Percentiles rank a stretch among this genome's conserved stretches.
These are phyloP conservation scores for Oncorhynchus gorbuscha DNA, from an alignment of 2,113 vertebrate species.

Conservation along the genomic window DNA sequence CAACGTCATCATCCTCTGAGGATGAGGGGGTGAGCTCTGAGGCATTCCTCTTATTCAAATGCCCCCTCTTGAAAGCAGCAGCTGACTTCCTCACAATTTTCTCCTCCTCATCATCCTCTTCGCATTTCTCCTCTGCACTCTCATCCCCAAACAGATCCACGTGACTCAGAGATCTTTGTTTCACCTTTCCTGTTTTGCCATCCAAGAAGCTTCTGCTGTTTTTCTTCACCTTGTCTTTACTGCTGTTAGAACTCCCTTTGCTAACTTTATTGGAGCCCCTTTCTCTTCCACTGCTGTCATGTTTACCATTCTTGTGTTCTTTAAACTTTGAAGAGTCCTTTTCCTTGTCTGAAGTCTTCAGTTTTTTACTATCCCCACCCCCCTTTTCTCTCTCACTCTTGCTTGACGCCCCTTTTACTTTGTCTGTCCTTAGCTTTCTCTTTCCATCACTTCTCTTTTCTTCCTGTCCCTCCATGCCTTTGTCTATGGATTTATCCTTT, in stretches of 20 bases:
- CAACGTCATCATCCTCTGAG: slow-evolving; percentile 61
- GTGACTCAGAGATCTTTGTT: slow-evolving; percentile 80
- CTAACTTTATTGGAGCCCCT: slow-evolving; percentile 59
- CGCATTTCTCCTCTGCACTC: slow-evolving; percentile 83
- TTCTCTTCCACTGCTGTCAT: slow-evolving; percentile 46
- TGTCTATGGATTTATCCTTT: slow-evolving; percentile 60
- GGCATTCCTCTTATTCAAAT: slow-evolving; percentile 60
- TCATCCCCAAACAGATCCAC: slow-evolving; percentile 93
- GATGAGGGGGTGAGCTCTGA: slow-evolving; percentile 52
- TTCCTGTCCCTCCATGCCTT: slow-evolving; percentile 55
- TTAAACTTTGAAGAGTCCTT: slow-evolving; percentile 60
- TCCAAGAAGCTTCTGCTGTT: slow-evolving; percentile 31
- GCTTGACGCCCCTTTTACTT: slow-evolving; percentile 56
- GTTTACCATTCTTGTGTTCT: slow-evolving; percentile 73
- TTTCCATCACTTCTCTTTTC: slow-evolving; percentile 60
- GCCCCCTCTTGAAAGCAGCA: slow-evolving; percentile 52
- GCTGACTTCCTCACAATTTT: slow-evolving; percentile 72
- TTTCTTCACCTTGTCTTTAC: slow-evolving; percentile 60
- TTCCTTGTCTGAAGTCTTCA: slow-evolving; percentile 49
- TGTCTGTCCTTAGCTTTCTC: slow-evolving; percentile 59
- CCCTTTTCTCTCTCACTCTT: slow-evolving; percentile 50
- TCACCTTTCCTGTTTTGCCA: slow-evolving; percentile 48
- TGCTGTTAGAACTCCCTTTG: slow-evolving; percentile 30
- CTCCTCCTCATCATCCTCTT: slow-evolving; percentile 48
- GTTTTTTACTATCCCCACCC: slow-evolving; percentile 58